Conservation (phyloP, 1,140 invertebrate genomes). For the Cydia amplana region DNA sequence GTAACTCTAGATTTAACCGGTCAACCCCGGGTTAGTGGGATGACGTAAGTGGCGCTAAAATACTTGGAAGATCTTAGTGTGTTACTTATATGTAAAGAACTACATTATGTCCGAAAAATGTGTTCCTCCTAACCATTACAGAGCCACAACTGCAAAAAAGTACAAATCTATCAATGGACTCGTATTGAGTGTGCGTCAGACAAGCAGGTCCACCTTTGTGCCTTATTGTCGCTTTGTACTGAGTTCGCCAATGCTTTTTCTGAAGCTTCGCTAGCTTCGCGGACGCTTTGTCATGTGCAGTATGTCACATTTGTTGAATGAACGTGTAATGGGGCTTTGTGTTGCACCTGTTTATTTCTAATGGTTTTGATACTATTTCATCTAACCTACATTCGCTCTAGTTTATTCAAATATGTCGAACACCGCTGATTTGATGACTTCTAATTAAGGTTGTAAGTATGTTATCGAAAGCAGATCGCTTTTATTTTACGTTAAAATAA, state of each 20-base stretch:
- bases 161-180: constrained; percentile 26
- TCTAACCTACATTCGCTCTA: neutral
- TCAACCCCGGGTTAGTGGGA: too few species aligned
- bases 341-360: constrained; percentile 11
- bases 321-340: constrained; percentile 18
- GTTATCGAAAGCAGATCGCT: too few species aligned
- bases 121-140: constrained; percentile 10
- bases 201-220: constrained; percentile 20
- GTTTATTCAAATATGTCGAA: too few species aligned
- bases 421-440: too few species aligned
- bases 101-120: constrained; percentile 24
- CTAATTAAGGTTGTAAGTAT: too few species aligned
- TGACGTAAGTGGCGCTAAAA: too few species aligned
- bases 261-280: constrained; percentile 21
- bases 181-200: constrained; percentile 29
- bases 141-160: neutral
- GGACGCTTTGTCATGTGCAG: constrained; percentile 26
- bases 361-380: constrained; percentile 3
- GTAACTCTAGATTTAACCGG: too few species aligned
- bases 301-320: constrained; percentile 16
- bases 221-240: constrained; percentile 28
- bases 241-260: constrained; percentile 26
- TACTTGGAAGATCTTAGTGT: too few species aligned
- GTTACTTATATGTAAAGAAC: constrained; percentile 32
- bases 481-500: too few species aligned